Evolutionary conservation across 2,888 invertebrate species (phyloP).

Genomic region (Lamellibrachia satsuma): DNA sequence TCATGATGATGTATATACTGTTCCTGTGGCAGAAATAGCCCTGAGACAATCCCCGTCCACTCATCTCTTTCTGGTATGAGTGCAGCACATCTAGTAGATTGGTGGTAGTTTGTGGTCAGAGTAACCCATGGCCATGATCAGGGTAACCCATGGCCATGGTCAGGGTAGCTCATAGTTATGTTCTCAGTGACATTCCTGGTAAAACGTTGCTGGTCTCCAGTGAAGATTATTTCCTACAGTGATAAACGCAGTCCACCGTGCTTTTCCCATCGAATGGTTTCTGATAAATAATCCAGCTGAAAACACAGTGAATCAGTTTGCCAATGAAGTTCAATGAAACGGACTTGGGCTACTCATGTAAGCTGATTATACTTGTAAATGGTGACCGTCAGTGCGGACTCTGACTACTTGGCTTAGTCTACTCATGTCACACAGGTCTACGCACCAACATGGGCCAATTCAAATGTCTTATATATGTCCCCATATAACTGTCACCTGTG

Average conservation of each 20-base stretch:
- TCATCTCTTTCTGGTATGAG: too few relatives aligned
- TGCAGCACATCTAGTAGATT: too few relatives aligned
- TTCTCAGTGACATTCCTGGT: too few relatives aligned
- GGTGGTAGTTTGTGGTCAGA: too few relatives aligned
- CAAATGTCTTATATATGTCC: not conserved
- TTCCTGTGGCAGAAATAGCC: too few relatives aligned
- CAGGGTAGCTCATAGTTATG: too few relatives aligned
- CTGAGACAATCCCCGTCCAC: too few relatives aligned
- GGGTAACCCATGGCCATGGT: too few relatives aligned
- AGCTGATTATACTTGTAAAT: not conserved
- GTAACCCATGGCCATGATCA: too few relatives aligned
- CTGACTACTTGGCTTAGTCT: not conserved
- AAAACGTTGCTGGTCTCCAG: not conserved
- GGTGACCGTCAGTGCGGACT: not conserved
- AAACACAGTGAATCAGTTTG: not conserved
- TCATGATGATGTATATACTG: not conserved
- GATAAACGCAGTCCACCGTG: not conserved
- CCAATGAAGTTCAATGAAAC: not conserved
- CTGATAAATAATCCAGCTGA: not conserved
- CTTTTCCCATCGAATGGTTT: not conserved
- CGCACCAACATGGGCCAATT: not conserved
- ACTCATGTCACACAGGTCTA: not conserved
- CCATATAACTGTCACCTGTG: not conserved
- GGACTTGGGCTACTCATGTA: not conserved
- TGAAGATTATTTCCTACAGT: not conserved